Evolutionary conservation across 1,140 invertebrate genomes (phyloP), one percentile per base, ranked within the genome.

Genomic region (Drosophila serrata): DNA sequence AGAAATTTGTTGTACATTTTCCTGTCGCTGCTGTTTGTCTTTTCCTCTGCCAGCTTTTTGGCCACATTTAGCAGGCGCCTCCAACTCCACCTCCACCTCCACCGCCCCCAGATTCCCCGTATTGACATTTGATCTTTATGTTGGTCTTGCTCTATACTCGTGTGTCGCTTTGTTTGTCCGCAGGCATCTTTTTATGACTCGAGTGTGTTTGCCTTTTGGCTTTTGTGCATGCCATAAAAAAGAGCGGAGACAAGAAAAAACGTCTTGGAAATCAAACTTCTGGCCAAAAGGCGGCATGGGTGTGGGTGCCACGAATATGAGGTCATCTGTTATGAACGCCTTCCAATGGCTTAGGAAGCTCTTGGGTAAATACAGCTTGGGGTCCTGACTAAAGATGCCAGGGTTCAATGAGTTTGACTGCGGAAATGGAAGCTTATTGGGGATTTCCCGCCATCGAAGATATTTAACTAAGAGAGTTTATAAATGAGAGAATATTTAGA

Each of bases 51-150:
- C 69, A 19, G 48, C 31, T 31, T 82, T 84, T 90, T 90, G 81
- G 85, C 78, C 85, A 90, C 85, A 90, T 88, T 90, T 90, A 88
- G 74, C 61, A 51, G 46, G 33, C 19, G 48, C 62, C 27, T 33
- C 24, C 24, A 24, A 3, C 24, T 24, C 24, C 24, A 24, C 24
- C 24, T 24, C 24, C 24, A 24, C 24, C 24, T 24, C 39, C 15
- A 3, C 29, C 45, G 5, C 67, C 55, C 46, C 51, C 33, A 39
- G 40, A 35, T 42, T 45, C 51, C 45, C 35, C 55, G 65, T 90
- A 90, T 90, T 90, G 85, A 90, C 85, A 90, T 90, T 90, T 90
- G 85, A 90, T 90, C 85, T 90, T 88, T 88, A 88, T 90, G 75
- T 82, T 82, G 77, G 64, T 72, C 78, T 48, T 72, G 73, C 61